Evolutionary conservation across 2,113 vertebrate species (phyloP).

Genomic region (Rana temporaria): DNA sequence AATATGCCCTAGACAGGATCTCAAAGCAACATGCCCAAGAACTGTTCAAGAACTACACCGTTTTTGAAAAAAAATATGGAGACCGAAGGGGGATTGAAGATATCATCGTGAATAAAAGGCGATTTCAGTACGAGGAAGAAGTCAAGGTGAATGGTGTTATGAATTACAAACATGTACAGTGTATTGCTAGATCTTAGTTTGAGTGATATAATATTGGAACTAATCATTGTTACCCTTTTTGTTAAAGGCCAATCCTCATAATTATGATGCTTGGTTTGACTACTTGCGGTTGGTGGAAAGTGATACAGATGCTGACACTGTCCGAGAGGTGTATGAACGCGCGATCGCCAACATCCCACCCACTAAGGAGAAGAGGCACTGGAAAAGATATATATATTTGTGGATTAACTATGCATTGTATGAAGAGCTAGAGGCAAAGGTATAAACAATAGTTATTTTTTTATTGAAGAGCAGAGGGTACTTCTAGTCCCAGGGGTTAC

Average conservation of each 20-base stretch:
- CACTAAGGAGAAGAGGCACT: slow-evolving; percentile 94
- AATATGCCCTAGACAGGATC: slow-evolving; percentile 93
- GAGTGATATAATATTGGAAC: background rate
- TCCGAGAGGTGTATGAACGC: slow-evolving; percentile 92
- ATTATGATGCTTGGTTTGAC: slow-evolving; percentile 97
- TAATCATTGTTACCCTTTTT: background rate
- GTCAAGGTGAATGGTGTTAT: slow-evolving; percentile 81
- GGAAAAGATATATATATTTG: slow-evolving; percentile 96
- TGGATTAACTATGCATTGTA: slow-evolving; percentile 97
- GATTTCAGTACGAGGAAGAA: slow-evolving; percentile 98
- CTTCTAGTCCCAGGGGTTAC: too few relatives aligned
- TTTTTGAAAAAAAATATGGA: slow-evolving; percentile 98
- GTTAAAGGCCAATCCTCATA: slow-evolving; percentile 91
- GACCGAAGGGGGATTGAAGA: slow-evolving; percentile 96
- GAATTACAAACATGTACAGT: background rate
- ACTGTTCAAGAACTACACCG: slow-evolving; percentile 97
- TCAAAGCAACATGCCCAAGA: slow-evolving; percentile 94
- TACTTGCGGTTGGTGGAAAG: slow-evolving; percentile 95
- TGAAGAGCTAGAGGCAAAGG: slow-evolving; percentile 96
- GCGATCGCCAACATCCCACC: slow-evolving; percentile 94
- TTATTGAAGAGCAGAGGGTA: too few relatives aligned
- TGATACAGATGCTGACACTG: slow-evolving; percentile 82
- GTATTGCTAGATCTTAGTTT: background rate
- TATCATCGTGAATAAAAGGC: slow-evolving; percentile 94
- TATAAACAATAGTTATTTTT: slow-evolving; percentile 57